These are phyloP conservation scores for Neodiprion lecontei DNA, from an alignment of 1,140 invertebrate species.

Conservation along the genomic window DNA sequence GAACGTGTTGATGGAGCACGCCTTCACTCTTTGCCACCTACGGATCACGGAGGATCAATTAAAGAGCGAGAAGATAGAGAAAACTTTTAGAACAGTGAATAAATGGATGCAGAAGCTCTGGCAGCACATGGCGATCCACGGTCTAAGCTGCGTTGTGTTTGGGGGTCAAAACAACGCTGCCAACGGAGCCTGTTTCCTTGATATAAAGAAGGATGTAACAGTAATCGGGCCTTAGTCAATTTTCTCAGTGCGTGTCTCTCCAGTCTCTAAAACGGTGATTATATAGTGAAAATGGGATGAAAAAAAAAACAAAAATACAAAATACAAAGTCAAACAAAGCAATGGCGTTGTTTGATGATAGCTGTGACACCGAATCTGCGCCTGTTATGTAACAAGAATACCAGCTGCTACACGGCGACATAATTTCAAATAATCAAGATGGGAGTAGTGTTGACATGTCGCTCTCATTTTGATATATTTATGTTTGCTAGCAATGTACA, in stretches of 20 bases:
- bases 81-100: constrained; percentile 64
- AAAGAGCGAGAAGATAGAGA: constrained; percentile 48
- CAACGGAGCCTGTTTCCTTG: constrained; percentile 63
- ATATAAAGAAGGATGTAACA: constrained; percentile 50
- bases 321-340: not conserved
- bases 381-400: too few relatives aligned
- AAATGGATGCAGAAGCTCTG: constrained; percentile 70
- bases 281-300: not conserved
- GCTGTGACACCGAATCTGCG: not conserved
- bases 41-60: constrained; percentile 57
- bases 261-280: not conserved
- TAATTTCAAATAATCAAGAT: constrained; percentile 1
- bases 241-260: constrained; percentile 10
- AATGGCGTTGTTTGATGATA: not conserved
- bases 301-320: not conserved
- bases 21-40: constrained; percentile 69
- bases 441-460: constrained; percentile 11
- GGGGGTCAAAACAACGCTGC: constrained; percentile 59
- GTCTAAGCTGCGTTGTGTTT: constrained; percentile 67
- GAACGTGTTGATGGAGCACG: constrained; percentile 60
- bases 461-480: not conserved
- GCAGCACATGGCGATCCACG: constrained; percentile 61
- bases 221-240: constrained; percentile 1
- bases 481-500: constrained; percentile 29
- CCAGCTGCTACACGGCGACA: not conserved